A percentile compares a stretch with the other conserved stretches of the same genome.
Conservation (phyloP, 2,113 vertebrate species). For the Clarias batrachus region DNA sequence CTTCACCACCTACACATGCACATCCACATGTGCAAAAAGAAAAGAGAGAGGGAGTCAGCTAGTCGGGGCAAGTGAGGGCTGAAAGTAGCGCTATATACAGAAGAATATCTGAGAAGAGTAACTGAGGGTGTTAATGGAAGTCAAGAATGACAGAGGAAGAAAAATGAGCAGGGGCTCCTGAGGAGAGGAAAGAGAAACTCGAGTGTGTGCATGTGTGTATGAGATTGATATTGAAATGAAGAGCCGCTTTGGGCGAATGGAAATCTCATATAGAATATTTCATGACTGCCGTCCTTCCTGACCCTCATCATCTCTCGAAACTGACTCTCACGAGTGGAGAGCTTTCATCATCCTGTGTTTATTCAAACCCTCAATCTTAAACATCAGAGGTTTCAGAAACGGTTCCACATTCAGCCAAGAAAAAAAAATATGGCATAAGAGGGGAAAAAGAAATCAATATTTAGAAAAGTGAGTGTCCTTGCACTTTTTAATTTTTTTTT, state of each 20-base stretch:
- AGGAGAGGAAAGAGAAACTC: not conserved
- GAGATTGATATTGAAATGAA: constrained; percentile 10
- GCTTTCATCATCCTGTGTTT: constrained; percentile 1
- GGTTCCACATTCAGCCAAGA: not conserved
- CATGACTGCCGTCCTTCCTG: constrained; percentile 15
- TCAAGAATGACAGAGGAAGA: not conserved
- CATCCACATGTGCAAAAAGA: not conserved
- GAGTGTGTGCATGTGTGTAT: not conserved
- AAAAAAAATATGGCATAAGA: not conserved
- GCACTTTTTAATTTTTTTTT: not conserved
- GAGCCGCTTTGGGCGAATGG: not conserved
- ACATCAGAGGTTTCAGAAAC: not conserved
- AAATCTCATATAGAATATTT: constrained; percentile 38
- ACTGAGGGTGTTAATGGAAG: not conserved
- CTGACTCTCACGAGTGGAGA: not conserved
- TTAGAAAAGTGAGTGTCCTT: not conserved
- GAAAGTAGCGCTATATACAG: not conserved
- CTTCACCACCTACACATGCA: constrained; percentile 85
- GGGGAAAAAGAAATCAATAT: not conserved
- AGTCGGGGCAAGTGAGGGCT: not conserved
- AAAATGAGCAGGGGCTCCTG: constrained; percentile 9
- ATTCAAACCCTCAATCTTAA: not conserved
- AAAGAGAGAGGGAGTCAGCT: not conserved
- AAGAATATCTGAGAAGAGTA: not conserved
- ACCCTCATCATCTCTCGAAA: constrained; percentile 7